Evolutionary conservation across 2,797 vertebrate species (phyloP).

Genomic region (Cryptoblepharus egeriae): DNA sequence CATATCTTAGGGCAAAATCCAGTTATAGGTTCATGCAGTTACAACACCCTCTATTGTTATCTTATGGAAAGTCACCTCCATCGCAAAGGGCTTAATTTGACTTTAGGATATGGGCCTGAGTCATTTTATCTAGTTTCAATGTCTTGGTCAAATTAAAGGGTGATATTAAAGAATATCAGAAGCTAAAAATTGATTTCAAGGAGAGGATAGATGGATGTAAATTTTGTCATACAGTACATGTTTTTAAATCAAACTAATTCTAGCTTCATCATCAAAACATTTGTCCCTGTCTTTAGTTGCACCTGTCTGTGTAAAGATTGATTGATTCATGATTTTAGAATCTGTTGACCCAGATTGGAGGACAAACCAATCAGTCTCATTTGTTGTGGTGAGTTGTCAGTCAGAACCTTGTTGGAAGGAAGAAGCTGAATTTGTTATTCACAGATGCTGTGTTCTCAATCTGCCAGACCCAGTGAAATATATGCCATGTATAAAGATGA

Average conservation of each 20-base stretch:
- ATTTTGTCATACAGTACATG: too few relatives aligned
- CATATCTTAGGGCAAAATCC: too few relatives aligned
- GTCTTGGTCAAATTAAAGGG: background rate
- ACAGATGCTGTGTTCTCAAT: background rate
- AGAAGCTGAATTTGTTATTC: background rate
- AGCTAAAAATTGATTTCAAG: too few relatives aligned
- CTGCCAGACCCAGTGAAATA: background rate
- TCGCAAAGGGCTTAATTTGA: too few relatives aligned
- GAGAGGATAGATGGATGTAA: background rate
- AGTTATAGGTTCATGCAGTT: too few relatives aligned
- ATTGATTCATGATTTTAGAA: background rate
- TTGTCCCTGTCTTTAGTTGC: background rate
- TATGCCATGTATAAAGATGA: slow-evolving; percentile 1
- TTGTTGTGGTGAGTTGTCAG: rapidly evolving
- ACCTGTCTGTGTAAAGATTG: background rate
- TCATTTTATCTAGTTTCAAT: background rate
- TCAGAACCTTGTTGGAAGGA: background rate
- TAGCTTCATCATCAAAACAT: background rate
- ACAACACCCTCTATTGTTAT: too few relatives aligned
- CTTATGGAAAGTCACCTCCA: too few relatives aligned
- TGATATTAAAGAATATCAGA: background rate
- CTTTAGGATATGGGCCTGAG: too few relatives aligned
- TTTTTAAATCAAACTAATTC: too few relatives aligned
- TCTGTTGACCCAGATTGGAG: rapidly evolving
- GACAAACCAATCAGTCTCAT: background rate